These are phyloP conservation scores for Hydropsyche tenuis DNA, from an alignment of 1,140 invertebrate species.

Conservation along the genomic window DNA sequence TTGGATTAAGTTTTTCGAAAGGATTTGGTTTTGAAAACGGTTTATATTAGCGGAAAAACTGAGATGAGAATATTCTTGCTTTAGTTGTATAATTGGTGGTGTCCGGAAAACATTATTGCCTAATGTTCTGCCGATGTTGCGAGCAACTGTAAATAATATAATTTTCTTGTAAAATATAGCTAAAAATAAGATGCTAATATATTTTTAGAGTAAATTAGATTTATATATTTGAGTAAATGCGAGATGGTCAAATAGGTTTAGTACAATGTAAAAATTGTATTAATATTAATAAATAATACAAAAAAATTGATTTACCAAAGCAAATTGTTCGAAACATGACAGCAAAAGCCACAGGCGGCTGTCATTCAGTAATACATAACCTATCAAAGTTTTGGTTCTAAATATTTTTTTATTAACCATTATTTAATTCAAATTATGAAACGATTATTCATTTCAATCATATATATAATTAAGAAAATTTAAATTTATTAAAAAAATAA, in stretches of 20 bases:
- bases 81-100: background rate
- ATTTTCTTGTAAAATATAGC: no score
- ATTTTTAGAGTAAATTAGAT: background rate
- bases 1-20: background rate
- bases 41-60: background rate
- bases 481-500: no score
- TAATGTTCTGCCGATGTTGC: background rate
- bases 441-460: no score
- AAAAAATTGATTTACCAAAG: conserved; percentile 4
- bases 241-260: background rate
- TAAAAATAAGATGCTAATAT: background rate
- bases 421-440: no score
- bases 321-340: conserved; percentile 28
- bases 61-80: background rate
- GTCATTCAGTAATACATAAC: no score
- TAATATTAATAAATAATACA: no score
- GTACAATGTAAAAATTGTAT: no score
- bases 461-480: no score
- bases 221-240: no score
- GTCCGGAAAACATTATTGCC: background rate
- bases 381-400: no score
- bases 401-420: no score
- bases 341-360: no score
- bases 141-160: background rate
- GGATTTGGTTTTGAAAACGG: background rate